Base-by-base conservation (phyloP, 2,888 invertebrate genomes). In the Podabrus alpinus region DNA sequence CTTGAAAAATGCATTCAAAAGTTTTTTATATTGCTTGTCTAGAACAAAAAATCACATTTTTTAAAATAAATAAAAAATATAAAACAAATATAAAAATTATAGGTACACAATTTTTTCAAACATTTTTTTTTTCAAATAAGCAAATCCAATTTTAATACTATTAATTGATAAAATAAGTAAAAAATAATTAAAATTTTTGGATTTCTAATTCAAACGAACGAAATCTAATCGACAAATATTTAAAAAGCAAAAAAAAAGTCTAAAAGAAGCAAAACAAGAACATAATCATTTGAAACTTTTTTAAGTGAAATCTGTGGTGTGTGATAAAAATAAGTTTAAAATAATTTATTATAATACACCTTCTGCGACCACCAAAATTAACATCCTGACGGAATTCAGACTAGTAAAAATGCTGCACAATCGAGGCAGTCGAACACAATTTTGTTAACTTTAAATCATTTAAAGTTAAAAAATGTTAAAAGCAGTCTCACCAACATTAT, bases 331-430 rank as follows among this genome's bases (percentile, higher is more conserved):
- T 45, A 45, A 45, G 45, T 64, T 64, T 76, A 74, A 74, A 71
- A 71, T 77, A 77, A 74, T 69, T 71, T 77, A 74, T 71, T 67
- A 73, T 74, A 69, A 72, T 69, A 77, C 69, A 66, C 59, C 72
- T 74, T 77, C 74, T 72, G 72, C 60, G 66, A 75, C 75, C 75
- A 73, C 15, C 71, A 17, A 64, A 75, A 75, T 70, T 75, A 71
- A 73, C 68, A 82, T 84, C 82, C 82, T 82, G 82, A 84, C 82
- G 83, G 84, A 83, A 80, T 81, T 81, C 82, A 83, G 85, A 85
- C 85, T 85, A 85, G 85, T 82, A 85, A 79, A 61, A 82, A 80
- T 83, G 82, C 83, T 80, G 73, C 81, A 80, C 81, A 79, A 81
- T 82, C 81, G 79, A 82, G 79, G 79, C 80, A 82, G 80, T 79